Conservation (phyloP, 2,888 invertebrate genomes). For the Brachyopa scutellaris region DNA sequence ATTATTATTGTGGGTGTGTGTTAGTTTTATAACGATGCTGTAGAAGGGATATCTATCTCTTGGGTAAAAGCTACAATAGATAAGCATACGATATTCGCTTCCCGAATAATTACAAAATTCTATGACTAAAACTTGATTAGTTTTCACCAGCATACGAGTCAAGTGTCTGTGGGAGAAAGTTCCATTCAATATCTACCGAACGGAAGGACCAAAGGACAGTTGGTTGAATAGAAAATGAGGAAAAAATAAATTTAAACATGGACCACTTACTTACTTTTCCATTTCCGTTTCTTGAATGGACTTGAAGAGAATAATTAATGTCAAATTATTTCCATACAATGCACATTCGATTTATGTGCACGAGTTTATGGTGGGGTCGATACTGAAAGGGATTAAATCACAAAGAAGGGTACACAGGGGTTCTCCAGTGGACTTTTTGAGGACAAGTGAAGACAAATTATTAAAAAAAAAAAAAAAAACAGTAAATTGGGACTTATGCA, state of each 20-base stretch:
- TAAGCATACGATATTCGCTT: too few relatives aligned
- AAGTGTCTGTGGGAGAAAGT: background rate
- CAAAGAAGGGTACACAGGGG: too few relatives aligned
- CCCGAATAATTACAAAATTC: conserved; percentile 14
- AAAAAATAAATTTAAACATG: too few relatives aligned
- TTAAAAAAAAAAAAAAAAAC: too few relatives aligned
- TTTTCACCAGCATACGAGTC: background rate
- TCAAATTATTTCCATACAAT: background rate
- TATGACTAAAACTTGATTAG: background rate
- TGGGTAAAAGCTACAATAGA: too few relatives aligned
- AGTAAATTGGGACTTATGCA: too few relatives aligned
- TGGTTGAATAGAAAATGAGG: background rate
- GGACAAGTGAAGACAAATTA: too few relatives aligned
- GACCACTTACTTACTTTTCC: too few relatives aligned
- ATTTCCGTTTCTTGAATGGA: background rate
- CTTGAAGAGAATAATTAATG: conserved; percentile 14
- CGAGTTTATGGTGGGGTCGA: too few relatives aligned
- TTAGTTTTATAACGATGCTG: background rate
- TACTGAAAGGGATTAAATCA: too few relatives aligned
- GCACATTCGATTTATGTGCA: background rate
- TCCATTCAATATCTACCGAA: too few relatives aligned
- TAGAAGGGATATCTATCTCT: background rate
- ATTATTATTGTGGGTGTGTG: background rate
- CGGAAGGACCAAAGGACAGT: background rate
- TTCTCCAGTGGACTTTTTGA: too few relatives aligned